phyloP scores from a whole-genome alignment of 2,113 vertebrate genomes.

The Delphinus delphis region DNA sequence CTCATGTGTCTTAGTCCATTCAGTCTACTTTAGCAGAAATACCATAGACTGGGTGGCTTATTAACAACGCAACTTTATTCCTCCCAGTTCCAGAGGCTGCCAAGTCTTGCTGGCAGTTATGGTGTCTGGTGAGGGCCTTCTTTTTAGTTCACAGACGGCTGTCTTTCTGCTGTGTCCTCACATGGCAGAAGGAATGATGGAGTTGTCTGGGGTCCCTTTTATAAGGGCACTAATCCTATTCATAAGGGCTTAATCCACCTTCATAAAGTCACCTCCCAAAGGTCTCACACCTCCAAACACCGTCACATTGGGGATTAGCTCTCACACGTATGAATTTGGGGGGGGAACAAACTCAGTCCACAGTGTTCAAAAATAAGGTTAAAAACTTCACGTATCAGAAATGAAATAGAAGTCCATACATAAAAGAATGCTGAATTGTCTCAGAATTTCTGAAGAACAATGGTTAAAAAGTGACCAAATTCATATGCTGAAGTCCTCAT shows the following conservation, averaged over 20 bases:
- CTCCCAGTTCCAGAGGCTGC: neutral
- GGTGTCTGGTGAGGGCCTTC: neutral
- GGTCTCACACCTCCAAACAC: neutral
- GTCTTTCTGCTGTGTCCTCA: neutral
- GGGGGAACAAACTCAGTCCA: neutral
- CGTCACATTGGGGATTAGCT: neutral
- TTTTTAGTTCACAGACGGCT: neutral
- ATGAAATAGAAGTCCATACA: neutral
- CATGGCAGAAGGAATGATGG: neutral
- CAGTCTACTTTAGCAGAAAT: neutral
- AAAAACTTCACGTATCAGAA: neutral
- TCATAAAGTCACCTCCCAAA: neutral
- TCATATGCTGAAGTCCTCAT: neutral
- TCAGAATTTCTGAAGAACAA: neutral
- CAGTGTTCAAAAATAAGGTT: neutral
- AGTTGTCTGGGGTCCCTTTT: neutral
- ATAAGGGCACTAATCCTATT: neutral
- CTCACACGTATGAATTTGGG: neutral
- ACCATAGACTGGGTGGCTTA: neutral
- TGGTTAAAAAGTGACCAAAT: neutral
- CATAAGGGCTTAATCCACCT: neutral
- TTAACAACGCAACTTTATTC: neutral
- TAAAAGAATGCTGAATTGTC: neutral
- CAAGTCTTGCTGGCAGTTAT: neutral
- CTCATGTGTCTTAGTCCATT: neutral